Evolutionary conservation across 2,797 vertebrate species (phyloP).

Genomic region (Leptodactylus fallax): DNA sequence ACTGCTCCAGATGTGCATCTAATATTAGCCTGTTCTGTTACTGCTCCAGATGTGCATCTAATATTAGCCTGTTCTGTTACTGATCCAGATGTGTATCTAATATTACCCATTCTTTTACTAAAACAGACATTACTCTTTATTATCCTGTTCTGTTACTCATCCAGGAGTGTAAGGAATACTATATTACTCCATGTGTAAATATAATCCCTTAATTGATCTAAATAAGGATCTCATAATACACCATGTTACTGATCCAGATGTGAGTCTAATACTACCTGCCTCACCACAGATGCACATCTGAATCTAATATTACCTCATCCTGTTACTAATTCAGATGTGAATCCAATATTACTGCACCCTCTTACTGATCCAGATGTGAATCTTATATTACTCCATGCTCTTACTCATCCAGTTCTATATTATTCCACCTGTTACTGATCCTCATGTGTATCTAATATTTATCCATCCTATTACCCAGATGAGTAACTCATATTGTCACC

Average conservation of each 20-base stretch:
- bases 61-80: neutral
- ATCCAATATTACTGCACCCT: neutral
- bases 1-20: neutral
- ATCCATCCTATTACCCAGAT: neutral
- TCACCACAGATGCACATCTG: too few relatives aligned
- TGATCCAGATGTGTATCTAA: neutral
- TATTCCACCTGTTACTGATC: neutral
- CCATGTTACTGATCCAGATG: neutral
- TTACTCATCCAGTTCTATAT: neutral
- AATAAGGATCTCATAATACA: too few relatives aligned
- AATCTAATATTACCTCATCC: neutral
- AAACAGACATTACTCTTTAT: neutral
- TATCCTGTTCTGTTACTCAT: neutral
- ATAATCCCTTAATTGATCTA: too few relatives aligned
- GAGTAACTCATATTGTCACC: neutral
- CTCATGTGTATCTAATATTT: neutral
- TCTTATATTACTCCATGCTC: neutral
- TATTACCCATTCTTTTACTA: neutral
- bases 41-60: neutral
- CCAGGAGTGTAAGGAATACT: too few relatives aligned
- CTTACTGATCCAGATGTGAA: neutral
- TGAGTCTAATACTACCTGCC: neutral
- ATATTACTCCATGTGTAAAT: too few relatives aligned
- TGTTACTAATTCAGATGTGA: neutral
- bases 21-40: neutral